Evolutionary conservation across 2,888 invertebrate genomes (phyloP).

Genomic region (Sphaerophoria taeniata): DNA sequence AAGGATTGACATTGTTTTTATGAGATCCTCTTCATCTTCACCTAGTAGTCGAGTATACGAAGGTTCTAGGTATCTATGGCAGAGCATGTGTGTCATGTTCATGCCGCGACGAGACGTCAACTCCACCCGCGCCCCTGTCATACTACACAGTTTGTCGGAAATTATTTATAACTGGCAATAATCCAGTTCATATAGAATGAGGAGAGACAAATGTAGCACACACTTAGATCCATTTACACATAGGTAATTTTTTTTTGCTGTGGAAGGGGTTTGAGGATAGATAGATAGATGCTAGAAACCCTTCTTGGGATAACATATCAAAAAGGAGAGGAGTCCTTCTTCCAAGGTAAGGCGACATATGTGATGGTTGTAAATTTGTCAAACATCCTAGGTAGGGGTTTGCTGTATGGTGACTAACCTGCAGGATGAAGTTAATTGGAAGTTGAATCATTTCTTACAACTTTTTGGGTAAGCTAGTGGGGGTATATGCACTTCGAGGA

Average conservation of each 20-base stretch:
- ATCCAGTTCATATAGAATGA: constrained; percentile 70
- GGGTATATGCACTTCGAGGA: no score
- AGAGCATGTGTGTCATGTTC: not conserved
- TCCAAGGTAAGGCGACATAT: constrained; percentile 56
- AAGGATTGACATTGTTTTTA: constrained; percentile 72
- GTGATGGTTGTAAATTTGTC: constrained; percentile 72
- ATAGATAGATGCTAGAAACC: not conserved
- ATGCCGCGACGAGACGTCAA: not conserved
- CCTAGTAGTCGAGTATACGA: not conserved
- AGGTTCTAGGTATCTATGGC: not conserved
- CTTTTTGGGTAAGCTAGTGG: not conserved
- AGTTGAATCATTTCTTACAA: constrained; percentile 61
- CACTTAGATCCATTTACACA: constrained; percentile 60
- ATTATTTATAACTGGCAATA: constrained; percentile 74
- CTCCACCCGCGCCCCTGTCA: constrained; percentile 42
- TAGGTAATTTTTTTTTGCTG: constrained; percentile 13
- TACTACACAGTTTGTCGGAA: constrained; percentile 65
- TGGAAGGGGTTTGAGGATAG: not conserved
- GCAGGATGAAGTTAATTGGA: constrained; percentile 64
- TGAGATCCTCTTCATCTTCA: constrained; percentile 66
- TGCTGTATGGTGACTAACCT: constrained; percentile 24
- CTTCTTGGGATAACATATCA: not conserved
- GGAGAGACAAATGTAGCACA: constrained; percentile 67
- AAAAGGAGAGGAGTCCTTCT: constrained; percentile 42
- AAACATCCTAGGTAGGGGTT: constrained; percentile 41